Percentiles rank a stretch among this genome's conserved stretches.
Conservation (phyloP, 2,888 invertebrate species). For the Stramonita haemastoma region DNA sequence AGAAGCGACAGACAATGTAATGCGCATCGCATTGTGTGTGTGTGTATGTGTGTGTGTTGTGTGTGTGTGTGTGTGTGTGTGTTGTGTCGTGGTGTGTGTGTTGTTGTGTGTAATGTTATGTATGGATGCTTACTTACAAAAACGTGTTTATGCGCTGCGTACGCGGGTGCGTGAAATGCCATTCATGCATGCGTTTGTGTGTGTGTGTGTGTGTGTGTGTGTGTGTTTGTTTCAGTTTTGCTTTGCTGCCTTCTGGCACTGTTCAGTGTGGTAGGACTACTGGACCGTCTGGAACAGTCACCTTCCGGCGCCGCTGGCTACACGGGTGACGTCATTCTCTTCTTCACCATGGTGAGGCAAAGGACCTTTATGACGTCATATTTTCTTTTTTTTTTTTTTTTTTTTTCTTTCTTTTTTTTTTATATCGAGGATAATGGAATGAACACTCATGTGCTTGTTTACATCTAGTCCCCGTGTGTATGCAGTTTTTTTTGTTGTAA, state of each 20-base stretch:
- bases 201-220: conserved; percentile 1
- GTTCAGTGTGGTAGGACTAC: conserved; percentile 34
- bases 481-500: no score
- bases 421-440: no score
- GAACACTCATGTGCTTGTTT: no score
- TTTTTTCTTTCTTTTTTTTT: no score
- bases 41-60: neutral
- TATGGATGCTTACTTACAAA: no score
- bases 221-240: conserved; percentile 41
- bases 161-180: neutral
- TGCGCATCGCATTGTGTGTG: neutral
- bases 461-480: no score
- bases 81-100: neutral
- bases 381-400: no score
- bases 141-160: neutral
- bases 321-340: conserved; percentile 33
- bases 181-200: neutral
- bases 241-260: conserved; percentile 30
- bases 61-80: neutral
- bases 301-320: conserved; percentile 27
- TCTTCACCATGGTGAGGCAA: conserved; percentile 38
- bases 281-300: conserved; percentile 33
- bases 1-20: neutral
- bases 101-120: neutral
- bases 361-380: no score